Base-by-base conservation (phyloP, 2,888 invertebrate genomes). In the Tetranychus piercei region DNA sequence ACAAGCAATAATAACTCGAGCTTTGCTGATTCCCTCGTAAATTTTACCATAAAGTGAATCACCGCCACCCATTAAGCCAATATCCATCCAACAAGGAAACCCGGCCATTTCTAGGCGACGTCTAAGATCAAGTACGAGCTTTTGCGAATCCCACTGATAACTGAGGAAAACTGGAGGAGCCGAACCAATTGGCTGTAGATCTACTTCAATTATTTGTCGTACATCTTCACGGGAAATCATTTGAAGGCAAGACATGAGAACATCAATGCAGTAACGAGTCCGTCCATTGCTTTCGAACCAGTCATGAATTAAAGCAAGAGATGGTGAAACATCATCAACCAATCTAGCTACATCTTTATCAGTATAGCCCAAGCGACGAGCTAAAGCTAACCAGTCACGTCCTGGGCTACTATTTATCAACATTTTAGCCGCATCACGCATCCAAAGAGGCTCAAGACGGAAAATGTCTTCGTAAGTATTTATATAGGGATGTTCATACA, bases 31-130 rank as follows among this genome's bases (percentile, higher is more conserved):
- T 8, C 82, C 84, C 74, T 82, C 80, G 75, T 84, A 83, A 73
- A 84, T 83, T 76, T 81, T 82, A 34, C 80, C 80, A 76, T 82
- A 81, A 3, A 84, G 80, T 65, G 81, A 80, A 77, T 84, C 83
- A 5, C 80, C 80, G 15, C 82, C 83, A 8, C 82, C 82, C 18
- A 83, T 82, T 78, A 83, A 82, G 72, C 83, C 83, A 71, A 83
- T 81, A 78, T 84, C 84, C 83, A 84, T 83, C 83, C 83, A 84
- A 78, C 83, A 84, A 45, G 81, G 80, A 77, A 81, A 82, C 6
- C 83, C 83, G 15, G 81, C 80, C 65, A 81, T 79, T 78, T 83
- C 83, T 69, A 84, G 79, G 73, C 80, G 76, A 72, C 81, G 81
- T 74, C 83, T 76, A 20, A 84, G 78, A 7, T 79, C 79, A 44